A percentile compares a stretch with the other conserved stretches of the same genome.
phyloP scores from a whole-genome alignment of 1,140 invertebrate species.

The Nilaparvata lugens region DNA sequence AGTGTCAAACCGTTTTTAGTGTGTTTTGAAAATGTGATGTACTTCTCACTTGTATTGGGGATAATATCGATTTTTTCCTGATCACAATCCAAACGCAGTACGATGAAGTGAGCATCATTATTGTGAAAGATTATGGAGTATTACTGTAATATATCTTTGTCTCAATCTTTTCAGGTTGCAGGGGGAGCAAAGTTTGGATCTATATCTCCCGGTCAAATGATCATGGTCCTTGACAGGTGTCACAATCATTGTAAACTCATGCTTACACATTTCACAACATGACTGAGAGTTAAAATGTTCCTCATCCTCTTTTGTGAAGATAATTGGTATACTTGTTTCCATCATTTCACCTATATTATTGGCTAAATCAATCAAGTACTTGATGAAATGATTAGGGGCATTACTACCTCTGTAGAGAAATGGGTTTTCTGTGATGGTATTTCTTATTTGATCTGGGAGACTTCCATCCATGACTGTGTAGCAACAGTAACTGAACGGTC shows the following conservation, averaged over 20 bases:
- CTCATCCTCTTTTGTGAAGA: neutral
- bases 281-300: neutral
- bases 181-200: neutral
- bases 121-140: constrained; percentile 7
- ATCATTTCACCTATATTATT: neutral
- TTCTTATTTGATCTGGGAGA: constrained; percentile 2
- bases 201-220: constrained; percentile 7
- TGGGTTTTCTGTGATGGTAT: constrained; percentile 5
- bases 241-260: neutral
- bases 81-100: constrained; percentile 11
- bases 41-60: constrained; percentile 12
- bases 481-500: constrained; percentile 10
- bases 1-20: constrained; percentile 1
- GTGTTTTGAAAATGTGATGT: constrained; percentile 9
- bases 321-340: neutral
- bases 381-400: constrained; percentile 1
- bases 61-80: constrained; percentile 4
- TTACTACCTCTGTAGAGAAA: constrained; percentile 7
- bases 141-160: constrained; percentile 1
- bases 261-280: constrained; percentile 5
- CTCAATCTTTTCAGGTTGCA: constrained; percentile 10
- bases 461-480: neutral
- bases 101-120: constrained; percentile 14
- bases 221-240: constrained; percentile 2
- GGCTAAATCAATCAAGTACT: neutral